These are phyloP conservation scores for Eupristina koningsbergeri DNA, from an alignment of 1,140 invertebrate genomes.

Conservation along the genomic window DNA sequence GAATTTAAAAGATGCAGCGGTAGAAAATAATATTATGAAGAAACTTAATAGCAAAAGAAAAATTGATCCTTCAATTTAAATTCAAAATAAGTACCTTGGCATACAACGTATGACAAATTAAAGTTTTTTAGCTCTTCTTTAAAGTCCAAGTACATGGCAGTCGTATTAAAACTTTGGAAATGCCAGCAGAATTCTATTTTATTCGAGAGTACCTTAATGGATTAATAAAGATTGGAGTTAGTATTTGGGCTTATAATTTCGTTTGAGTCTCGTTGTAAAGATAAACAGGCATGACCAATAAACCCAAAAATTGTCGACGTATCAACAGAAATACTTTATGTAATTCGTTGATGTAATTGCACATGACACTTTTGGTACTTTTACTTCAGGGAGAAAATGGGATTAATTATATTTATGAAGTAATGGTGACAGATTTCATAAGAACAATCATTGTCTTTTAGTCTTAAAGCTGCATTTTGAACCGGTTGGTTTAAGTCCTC, in stretches of 20 bases:
- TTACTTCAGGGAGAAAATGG: no score
- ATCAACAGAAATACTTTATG: no score
- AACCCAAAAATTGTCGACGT: neutral
- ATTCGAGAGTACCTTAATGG: neutral
- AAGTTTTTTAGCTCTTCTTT: neutral
- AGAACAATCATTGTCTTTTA: no score
- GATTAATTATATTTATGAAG: no score
- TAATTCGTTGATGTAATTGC: no score
- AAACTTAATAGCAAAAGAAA: neutral
- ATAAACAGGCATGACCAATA: neutral
- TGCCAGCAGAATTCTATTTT: neutral
- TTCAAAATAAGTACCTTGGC: neutral
- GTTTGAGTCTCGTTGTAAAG: neutral
- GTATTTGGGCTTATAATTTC: neutral
- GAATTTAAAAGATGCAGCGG: neutral
- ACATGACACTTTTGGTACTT: no score
- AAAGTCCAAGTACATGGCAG: neutral
- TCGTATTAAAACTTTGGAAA: neutral
- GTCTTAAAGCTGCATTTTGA: no score
- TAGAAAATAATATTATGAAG: neutral
- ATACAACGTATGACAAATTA: neutral
- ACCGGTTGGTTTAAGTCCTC: no score
- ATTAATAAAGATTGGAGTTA: no score
- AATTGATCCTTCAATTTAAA: neutral
- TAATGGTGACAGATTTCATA: no score